phyloP scores from a whole-genome alignment of 1,140 invertebrate species.

The Leptinotarsa texana region DNA sequence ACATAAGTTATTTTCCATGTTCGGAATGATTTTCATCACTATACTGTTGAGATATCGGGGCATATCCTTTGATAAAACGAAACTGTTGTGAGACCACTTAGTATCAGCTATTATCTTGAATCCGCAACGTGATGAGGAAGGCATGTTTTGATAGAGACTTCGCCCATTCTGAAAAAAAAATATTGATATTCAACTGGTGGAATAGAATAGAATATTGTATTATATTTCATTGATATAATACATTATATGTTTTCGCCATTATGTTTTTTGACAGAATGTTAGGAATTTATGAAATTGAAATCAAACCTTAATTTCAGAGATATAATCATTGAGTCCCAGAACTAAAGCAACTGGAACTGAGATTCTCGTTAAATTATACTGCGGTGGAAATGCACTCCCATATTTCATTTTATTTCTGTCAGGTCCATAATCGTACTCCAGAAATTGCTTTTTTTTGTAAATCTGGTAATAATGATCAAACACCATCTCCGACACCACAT shows the following conservation, averaged over 20 bases:
- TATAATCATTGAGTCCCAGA: background rate
- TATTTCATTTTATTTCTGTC: background rate
- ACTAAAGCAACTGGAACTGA: background rate
- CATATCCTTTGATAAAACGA: background rate
- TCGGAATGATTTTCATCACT: background rate
- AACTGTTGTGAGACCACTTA: background rate
- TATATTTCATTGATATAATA: too few relatives aligned
- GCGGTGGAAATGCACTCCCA: background rate
- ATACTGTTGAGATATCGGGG: background rate
- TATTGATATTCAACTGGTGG: too few relatives aligned
- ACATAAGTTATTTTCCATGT: background rate
- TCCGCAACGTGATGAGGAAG: background rate
- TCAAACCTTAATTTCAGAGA: background rate
- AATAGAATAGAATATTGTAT: too few relatives aligned
- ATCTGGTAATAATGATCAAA: background rate
- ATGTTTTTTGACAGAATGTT: too few relatives aligned
- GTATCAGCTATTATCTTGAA: background rate
- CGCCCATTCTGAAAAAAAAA: background rate
- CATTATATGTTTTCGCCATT: too few relatives aligned
- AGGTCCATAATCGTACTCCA: background rate
- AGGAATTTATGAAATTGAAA: too few relatives aligned
- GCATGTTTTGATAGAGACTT: background rate
- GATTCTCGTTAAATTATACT: background rate
- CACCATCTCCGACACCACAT: background rate
- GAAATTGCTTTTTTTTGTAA: background rate